Conservation (phyloP, 2,888 invertebrate genomes). For the Halictus quadricinctus region DNA sequence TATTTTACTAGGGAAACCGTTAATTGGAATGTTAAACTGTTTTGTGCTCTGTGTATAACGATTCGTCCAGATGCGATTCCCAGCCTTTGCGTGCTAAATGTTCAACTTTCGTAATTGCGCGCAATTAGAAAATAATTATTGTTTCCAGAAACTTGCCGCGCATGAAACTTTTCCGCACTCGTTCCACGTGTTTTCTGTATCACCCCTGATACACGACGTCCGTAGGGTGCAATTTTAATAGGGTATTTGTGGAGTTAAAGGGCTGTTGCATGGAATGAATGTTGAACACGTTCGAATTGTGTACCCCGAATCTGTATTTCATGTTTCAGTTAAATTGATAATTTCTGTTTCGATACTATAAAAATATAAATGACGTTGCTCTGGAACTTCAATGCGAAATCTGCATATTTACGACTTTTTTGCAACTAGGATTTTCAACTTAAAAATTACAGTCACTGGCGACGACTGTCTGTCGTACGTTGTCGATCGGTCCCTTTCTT, state of each 20-base stretch:
- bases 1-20: background rate
- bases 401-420: too few species aligned
- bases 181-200: background rate
- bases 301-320: background rate
- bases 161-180: conserved; percentile 1
- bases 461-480: background rate
- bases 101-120: conserved; percentile 40
- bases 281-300: background rate
- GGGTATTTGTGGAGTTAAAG: background rate
- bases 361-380: too few species aligned
- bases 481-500: background rate
- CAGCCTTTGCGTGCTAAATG: conserved; percentile 32
- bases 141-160: conserved; percentile 8
- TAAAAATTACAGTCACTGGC: background rate
- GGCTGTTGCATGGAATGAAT: background rate
- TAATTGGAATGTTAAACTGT: conserved; percentile 19
- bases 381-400: too few species aligned
- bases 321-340: background rate
- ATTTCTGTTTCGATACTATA: background rate
- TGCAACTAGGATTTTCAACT: background rate
- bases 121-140: conserved; percentile 39
- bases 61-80: conserved; percentile 22
- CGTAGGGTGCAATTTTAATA: conserved; percentile 2
- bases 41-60: conserved; percentile 10
- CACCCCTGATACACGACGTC: background rate